Evolutionary conservation across 2,797 vertebrate species (phyloP).

Genomic region (Sorex maritimensis): DNA sequence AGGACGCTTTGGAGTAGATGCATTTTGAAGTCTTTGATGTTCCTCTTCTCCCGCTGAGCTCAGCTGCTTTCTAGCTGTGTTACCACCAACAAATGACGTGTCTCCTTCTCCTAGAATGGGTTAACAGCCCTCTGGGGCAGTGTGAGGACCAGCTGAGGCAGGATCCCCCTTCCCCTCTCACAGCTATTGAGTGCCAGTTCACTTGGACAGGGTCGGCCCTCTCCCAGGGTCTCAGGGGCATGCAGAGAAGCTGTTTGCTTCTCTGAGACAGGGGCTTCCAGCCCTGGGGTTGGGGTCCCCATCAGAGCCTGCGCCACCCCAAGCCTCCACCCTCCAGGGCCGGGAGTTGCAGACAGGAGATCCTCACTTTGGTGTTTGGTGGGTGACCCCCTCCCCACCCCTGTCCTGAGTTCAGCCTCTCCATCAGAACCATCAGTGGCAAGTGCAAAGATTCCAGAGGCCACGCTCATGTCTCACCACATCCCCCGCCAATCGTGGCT

Average conservation of each 20-base stretch:
- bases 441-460: slow-evolving; percentile 31
- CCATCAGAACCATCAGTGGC: slow-evolving; percentile 10
- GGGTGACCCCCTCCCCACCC: slow-evolving; percentile 5
- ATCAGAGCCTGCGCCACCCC: background rate
- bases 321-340: background rate
- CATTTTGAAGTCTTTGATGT: background rate
- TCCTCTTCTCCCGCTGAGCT: slow-evolving; percentile 2
- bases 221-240: slow-evolving; percentile 10
- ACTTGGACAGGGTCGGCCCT: slow-evolving; percentile 18
- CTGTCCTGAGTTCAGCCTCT: slow-evolving; percentile 45
- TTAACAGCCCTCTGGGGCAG: background rate
- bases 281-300: background rate
- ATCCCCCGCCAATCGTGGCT: background rate
- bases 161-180: background rate
- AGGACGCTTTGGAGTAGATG: background rate
- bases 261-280: background rate
- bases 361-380: slow-evolving; percentile 2
- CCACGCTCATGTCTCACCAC: background rate
- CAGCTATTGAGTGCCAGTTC: background rate
- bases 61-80: background rate
- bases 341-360: background rate
- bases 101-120: no score
- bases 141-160: no score
- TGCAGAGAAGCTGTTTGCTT: background rate
- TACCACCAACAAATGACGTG: background rate